Base-by-base conservation (phyloP, 2,113 vertebrate genomes). In the Rhombomys opimus region DNA sequence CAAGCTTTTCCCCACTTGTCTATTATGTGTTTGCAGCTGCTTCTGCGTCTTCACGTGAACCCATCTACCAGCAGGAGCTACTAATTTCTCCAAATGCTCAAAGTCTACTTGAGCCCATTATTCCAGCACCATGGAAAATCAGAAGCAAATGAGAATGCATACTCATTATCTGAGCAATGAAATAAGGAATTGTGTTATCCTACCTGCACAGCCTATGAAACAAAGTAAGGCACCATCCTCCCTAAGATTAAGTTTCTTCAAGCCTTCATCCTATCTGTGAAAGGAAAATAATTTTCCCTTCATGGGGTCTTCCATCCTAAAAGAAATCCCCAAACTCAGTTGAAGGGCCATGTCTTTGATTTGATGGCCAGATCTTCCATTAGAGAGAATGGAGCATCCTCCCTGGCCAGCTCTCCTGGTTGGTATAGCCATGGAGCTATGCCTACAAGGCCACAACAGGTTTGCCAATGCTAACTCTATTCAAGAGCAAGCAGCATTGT, bases 21-120 rank as follows among this genome's bases (percentile, higher is more conserved):
- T 75, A 4, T 77, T 50, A 32, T 78, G 27, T 81, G 59, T 92
- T 88, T 82, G 10, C 54, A 63, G 67, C 25, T 35, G 88, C 46
- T 77, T 81, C 68, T 20, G 20, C 13, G 32, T 70, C 88, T 95
- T 92, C 52, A 57, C 75, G 27, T 7, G 27, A 78, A 22, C 27
- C 85, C 0, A 57, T 52, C 18, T 94, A 41, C 70, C 63, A 95
- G 46, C 38, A 75, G 75, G 22, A 85, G 38, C 65, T 61, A 46
- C 78, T 50, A 52, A 90, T 80, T 92, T 77, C 93, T 93, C 52
- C 46, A 57, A 73, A 11, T 57, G 41, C 52, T 93, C 84, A 75
- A 76, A 94, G 63, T 50, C 25, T n/a, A 80, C 61, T 20, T 52
- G 89, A 87, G 46, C 57, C 25, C 15, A 50, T 61, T 25, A 12